Evolutionary conservation across 2,888 invertebrate genomes (phyloP).

Genomic region (Cryptus armator): DNA sequence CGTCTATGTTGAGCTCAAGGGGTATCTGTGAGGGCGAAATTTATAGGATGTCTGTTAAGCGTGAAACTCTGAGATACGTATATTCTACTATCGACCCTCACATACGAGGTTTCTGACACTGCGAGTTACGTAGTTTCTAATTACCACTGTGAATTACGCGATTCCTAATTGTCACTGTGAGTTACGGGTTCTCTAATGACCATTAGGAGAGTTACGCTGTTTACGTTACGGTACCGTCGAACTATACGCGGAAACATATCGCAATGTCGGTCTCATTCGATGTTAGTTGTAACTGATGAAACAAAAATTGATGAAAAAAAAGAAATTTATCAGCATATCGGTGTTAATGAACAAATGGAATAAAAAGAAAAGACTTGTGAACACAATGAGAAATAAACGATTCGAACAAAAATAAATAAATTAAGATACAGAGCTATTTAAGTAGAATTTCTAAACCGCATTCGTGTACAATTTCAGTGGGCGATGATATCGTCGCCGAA

Average conservation of each 20-base stretch:
- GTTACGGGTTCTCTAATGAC: not conserved
- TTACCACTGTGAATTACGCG: not conserved
- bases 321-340: not conserved
- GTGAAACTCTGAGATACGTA: too few species aligned
- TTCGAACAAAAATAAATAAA: not conserved
- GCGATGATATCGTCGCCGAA: slow-evolving; percentile 89
- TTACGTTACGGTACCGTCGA: not conserved
- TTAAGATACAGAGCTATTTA: not conserved
- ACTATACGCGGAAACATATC: not conserved
- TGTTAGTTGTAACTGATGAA: too few species aligned
- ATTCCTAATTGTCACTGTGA: not conserved
- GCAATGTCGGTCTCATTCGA: not conserved
- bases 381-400: not conserved
- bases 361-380: not conserved
- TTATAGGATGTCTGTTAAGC: too few species aligned
- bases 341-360: not conserved
- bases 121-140: slow-evolving; percentile 5
- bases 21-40: too few species aligned
- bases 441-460: not conserved
- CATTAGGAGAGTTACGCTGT: not conserved
- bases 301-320: too few species aligned
- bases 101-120: not conserved
- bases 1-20: too few species aligned
- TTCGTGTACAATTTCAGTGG: slow-evolving; percentile 71
- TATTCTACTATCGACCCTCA: not conserved